Conservation (phyloP, 2,113 vertebrate genomes). For the Athene noctua region DNA sequence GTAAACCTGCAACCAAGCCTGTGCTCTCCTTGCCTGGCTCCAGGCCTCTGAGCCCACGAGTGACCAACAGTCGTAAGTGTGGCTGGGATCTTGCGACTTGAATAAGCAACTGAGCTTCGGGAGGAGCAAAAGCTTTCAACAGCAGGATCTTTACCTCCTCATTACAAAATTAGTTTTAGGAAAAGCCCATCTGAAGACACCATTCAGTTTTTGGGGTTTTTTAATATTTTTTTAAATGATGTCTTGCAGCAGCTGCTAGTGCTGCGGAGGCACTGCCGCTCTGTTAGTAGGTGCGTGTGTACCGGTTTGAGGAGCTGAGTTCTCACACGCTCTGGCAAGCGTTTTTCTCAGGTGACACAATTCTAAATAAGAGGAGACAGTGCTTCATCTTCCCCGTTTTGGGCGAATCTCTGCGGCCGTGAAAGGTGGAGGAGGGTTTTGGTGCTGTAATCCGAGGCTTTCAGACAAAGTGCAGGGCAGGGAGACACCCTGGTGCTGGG, state of each 20-base stretch:
- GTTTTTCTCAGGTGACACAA: neutral
- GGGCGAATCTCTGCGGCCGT: neutral
- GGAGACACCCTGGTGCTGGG: neutral
- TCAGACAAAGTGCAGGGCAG: neutral
- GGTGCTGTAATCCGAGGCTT: neutral
- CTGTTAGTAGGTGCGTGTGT: too few relatives aligned
- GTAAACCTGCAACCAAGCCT: neutral
- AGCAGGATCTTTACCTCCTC: neutral
- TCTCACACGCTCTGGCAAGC: neutral
- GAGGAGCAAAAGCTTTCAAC: neutral
- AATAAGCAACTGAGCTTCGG: neutral
- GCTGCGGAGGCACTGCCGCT: neutral
- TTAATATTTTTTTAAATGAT: neutral
- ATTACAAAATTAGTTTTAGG: neutral
- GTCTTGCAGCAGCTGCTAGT: neutral
- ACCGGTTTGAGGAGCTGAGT: neutral
- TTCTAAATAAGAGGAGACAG: fast-evolving
- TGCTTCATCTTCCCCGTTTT: neutral
- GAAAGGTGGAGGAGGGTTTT: neutral
- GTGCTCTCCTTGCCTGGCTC: neutral
- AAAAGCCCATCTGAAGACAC: neutral
- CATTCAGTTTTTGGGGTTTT: fast-evolving
- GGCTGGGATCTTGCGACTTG: neutral
- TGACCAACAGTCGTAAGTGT: neutral
- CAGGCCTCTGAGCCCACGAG: neutral